phyloP scores from a whole-genome alignment of 2,797 vertebrate species.

The Pangasius djambal region DNA sequence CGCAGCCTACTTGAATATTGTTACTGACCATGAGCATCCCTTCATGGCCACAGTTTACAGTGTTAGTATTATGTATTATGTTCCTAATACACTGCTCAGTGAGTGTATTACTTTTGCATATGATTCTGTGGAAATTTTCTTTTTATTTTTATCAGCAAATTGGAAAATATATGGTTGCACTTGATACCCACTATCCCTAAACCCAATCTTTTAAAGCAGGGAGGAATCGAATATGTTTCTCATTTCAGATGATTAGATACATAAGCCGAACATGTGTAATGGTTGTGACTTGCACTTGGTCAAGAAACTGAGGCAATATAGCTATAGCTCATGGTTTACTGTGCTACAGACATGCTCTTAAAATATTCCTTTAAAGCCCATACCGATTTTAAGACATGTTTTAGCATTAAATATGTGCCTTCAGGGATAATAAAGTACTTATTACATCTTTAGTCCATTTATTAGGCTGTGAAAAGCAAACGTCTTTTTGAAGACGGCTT shows the following conservation, averaged over 20 bases:
- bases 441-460: slow-evolving; percentile 30
- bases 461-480: slow-evolving; percentile 16
- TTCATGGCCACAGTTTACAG: background rate
- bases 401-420: slow-evolving; percentile 30
- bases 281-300: background rate
- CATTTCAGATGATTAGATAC: slow-evolving; percentile 34
- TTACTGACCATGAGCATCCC: background rate
- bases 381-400: slow-evolving; percentile 23
- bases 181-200: slow-evolving; percentile 2
- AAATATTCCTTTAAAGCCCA: background rate
- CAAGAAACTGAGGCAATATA: background rate
- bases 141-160: background rate
- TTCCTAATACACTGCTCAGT: background rate
- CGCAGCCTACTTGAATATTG: no score
- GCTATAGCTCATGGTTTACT: background rate
- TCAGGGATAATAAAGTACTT: slow-evolving; percentile 27
- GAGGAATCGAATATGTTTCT: background rate
- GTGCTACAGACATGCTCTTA: background rate
- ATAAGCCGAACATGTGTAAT: slow-evolving; percentile 18
- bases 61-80: background rate
- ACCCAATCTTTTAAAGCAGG: slow-evolving; percentile 9
- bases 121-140: background rate
- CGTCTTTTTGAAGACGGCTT: slow-evolving; percentile 49
- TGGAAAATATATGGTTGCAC: background rate
- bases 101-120: background rate